These are phyloP conservation scores for Macrophya alboannulata DNA, from an alignment of 2,888 invertebrate genomes.

Conservation along the genomic window DNA sequence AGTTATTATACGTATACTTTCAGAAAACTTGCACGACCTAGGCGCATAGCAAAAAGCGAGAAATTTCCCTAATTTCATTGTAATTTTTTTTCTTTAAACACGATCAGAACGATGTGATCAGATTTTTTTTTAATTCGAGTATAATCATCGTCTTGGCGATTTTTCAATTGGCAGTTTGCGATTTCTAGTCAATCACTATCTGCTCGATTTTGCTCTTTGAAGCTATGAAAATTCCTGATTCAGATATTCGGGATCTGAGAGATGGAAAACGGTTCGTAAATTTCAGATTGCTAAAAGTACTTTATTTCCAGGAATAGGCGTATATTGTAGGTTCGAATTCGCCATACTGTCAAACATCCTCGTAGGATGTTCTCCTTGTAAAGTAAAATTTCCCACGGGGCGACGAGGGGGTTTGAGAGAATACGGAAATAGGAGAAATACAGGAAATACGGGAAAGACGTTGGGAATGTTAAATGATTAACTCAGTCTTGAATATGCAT, in stretches of 20 bases:
- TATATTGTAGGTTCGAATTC: neutral
- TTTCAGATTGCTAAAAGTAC: neutral
- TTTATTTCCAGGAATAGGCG: neutral
- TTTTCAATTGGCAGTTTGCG: too few relatives aligned
- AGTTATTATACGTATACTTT: conserved; percentile 69
- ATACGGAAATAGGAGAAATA: conserved; percentile 7
- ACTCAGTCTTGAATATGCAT: conserved; percentile 58
- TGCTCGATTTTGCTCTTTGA: too few relatives aligned
- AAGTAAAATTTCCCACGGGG: conserved; percentile 36
- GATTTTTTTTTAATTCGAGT: neutral
- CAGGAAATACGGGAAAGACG: conserved; percentile 33
- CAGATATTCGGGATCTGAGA: neutral
- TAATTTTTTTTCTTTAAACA: neutral
- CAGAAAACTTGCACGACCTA: neutral
- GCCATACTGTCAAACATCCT: conserved; percentile 27
- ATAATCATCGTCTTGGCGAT: too few relatives aligned
- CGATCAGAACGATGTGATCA: neutral
- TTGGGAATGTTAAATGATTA: conserved; percentile 55
- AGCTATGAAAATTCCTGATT: neutral
- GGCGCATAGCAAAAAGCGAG: neutral
- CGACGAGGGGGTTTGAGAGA: neutral
- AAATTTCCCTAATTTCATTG: too few relatives aligned
- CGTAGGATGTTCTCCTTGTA: neutral
- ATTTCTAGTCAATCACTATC: too few relatives aligned
- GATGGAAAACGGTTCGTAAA: neutral